Percentiles rank a stretch among this genome's conserved stretches.
These are phyloP conservation scores for Lates japonicus DNA, from an alignment of 2,797 vertebrate species.

Conservation along the genomic window DNA sequence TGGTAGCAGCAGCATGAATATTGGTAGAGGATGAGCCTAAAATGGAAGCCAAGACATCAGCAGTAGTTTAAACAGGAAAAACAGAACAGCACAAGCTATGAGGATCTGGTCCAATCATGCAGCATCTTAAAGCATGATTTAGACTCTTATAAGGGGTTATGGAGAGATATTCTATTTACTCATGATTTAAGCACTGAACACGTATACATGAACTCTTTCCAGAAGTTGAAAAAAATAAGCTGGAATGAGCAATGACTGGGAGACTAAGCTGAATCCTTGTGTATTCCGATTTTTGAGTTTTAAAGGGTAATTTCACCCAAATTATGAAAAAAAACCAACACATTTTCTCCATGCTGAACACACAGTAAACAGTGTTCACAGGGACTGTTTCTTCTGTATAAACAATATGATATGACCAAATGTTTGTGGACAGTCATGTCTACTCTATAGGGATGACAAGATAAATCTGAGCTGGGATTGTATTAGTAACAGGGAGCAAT, in stretches of 20 bases:
- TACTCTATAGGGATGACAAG: too few species aligned
- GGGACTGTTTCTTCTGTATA: neutral
- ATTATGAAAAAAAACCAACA: too few species aligned
- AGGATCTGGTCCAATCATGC: neutral
- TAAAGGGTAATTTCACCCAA: too few species aligned
- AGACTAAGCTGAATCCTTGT: too few species aligned
- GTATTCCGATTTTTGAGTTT: too few species aligned
- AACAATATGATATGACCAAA: neutral
- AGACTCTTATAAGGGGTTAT: neutral
- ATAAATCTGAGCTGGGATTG: too few species aligned
- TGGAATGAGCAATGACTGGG: too few species aligned
- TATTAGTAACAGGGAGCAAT: too few species aligned
- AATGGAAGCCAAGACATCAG: neutral
- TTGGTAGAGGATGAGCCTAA: neutral
- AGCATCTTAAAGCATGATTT: neutral
- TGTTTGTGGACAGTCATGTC: too few species aligned
- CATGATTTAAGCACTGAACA: too few species aligned
- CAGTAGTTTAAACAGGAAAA: neutral
- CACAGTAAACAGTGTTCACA: neutral
- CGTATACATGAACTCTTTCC: neutral
- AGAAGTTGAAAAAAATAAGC: neutral
- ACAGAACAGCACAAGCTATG: conserved; percentile 3
- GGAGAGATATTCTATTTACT: neutral
- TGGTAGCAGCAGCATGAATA: neutral
- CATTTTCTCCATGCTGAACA: too few species aligned